Evolutionary conservation across 2,888 invertebrate genomes (phyloP).

Genomic region (Eupithecia pulchellata): DNA sequence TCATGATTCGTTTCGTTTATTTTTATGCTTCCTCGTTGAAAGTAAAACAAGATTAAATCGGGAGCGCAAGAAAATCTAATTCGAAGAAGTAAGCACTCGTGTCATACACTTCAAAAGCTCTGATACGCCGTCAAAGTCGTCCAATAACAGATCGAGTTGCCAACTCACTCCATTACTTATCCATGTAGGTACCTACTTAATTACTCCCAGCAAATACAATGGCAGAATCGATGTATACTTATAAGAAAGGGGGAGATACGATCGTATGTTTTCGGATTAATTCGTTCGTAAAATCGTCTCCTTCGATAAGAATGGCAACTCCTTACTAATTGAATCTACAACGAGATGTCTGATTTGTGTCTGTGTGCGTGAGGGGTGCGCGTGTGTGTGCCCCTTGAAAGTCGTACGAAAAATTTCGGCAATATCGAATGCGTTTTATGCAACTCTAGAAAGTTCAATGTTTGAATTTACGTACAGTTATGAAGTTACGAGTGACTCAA

Average conservation of each 20-base stretch:
- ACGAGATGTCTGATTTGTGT: conserved; percentile 81
- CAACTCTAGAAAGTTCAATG: conserved; percentile 43
- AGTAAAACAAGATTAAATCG: conserved; percentile 5
- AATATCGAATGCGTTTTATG: conserved; percentile 52
- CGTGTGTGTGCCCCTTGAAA: conserved; percentile 55
- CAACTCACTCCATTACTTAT: conserved; percentile 44
- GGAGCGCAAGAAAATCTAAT: conserved; percentile 41
- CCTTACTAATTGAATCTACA: conserved; percentile 85
- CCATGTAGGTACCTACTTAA: conserved; percentile 76
- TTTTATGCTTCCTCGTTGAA: conserved; percentile 7
- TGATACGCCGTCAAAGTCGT: conserved; percentile 40
- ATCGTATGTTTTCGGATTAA: conserved; percentile 85
- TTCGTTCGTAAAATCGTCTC: conserved; percentile 86
- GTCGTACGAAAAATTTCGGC: conserved; percentile 53
- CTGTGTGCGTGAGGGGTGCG: conserved; percentile 64
- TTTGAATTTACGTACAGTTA: not conserved
- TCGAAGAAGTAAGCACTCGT: conserved; percentile 32
- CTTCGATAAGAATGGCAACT: conserved; percentile 83
- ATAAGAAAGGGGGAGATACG: conserved; percentile 74
- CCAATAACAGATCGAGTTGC: conserved; percentile 42
- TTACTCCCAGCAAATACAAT: conserved; percentile 81
- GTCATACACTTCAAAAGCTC: conserved; percentile 39
- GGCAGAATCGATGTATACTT: conserved; percentile 68
- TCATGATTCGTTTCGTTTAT: not conserved
- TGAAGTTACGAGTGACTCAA: conserved; percentile 6